Evolutionary conservation across 2,888 invertebrate genomes (phyloP), one percentile per base, ranked within the genome.

Genomic region (Pachydiplax longipennis): DNA sequence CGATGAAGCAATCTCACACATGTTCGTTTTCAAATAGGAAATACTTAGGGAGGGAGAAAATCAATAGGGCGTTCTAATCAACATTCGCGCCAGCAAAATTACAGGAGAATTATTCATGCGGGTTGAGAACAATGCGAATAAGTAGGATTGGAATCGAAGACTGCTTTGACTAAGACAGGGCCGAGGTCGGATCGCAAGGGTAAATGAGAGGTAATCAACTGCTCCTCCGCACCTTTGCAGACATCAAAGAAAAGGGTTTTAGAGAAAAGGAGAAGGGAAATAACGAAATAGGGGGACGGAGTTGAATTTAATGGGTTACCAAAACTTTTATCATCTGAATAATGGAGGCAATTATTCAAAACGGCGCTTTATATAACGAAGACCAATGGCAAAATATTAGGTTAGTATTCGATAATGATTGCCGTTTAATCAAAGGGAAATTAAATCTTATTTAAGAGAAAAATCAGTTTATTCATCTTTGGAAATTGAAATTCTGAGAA

Each of bases 121-220:
- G 82, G 44, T 44, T 81, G 44, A 44, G 48, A 82, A 82, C 82
- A 82, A 82, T 82, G 48, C 31, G 82, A 82, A 10, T 48, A 82
- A 82, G 82, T 82, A 48, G 82, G 18, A 82, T 53, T 48, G n/a
- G 48, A 53, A 82, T 44, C 22, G 44, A 65, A 65, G 65, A 65
- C 65, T 65, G 31, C 73, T 73, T 73, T 73, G 73, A 73, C 73
- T 73, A 73, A 73, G 73, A 73, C 73, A 31, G 8, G 31, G 65
- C 18, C 12, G 65, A 22, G n/a, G 10, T 65, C 25, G 65, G 65
- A 25, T 73, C 73, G 73, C 25, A 1, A 31, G 44, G 81, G 81
- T 81, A n/a, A 81, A 81, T 81, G 37, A 40, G 44, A 44, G 81
- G 37, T 44, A 81, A 81, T 81, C 81, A 81, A 81, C 40, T 81